These are phyloP conservation scores for Hydrolagus colliei DNA, from an alignment of 2,797 vertebrate species.

Conservation along the genomic window DNA sequence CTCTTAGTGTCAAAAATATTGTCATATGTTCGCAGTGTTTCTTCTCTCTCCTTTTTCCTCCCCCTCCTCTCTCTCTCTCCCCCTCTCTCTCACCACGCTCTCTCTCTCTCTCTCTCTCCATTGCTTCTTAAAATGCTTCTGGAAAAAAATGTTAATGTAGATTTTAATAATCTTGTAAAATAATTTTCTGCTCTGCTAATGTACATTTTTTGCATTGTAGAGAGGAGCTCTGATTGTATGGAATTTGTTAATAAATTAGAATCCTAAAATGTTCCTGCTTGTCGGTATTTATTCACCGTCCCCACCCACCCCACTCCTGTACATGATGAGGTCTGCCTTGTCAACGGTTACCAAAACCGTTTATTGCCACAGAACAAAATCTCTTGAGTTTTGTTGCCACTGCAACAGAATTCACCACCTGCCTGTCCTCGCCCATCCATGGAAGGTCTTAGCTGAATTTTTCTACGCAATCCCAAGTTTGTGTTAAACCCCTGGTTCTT, in stretches of 20 bases:
- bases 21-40: constrained; percentile 41
- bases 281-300: constrained; percentile 37
- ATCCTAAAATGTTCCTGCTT: constrained; percentile 46
- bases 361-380: not conserved
- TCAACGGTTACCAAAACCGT: not conserved
- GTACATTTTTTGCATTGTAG: constrained; percentile 62
- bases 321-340: not conserved
- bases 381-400: not conserved
- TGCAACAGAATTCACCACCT: not conserved
- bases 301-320: not conserved
- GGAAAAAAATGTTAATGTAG: constrained; percentile 41
- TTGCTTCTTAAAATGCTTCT: constrained; percentile 51
- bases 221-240: constrained; percentile 57
- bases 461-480: too few species aligned
- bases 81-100: constrained; percentile 51
- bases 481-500: not conserved
- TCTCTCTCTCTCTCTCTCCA: constrained; percentile 58
- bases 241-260: constrained; percentile 75
- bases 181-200: constrained; percentile 56
- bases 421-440: not conserved
- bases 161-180: constrained; percentile 58
- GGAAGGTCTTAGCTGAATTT: too few species aligned
- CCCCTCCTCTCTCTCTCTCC: constrained; percentile 57
- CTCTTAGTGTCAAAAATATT: constrained; percentile 37
- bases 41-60: constrained; percentile 36